phyloP scores from a whole-genome alignment of 2,113 vertebrate species.

The Ageneiosus marmoratus region DNA sequence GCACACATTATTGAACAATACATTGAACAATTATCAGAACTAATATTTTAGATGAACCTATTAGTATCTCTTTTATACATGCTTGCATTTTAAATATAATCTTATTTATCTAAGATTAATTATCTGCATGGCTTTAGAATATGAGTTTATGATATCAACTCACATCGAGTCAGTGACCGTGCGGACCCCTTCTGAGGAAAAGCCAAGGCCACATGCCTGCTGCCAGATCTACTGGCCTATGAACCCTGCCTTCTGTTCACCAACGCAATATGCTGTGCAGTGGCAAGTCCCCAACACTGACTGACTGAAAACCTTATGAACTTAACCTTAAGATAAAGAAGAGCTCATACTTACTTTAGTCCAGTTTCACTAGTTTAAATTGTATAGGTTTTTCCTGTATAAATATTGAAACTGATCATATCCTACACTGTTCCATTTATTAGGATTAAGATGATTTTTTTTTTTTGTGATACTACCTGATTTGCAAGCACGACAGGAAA shows the following conservation, averaged over 20 bases:
- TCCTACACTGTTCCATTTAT: not conserved
- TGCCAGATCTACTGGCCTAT: slow-evolving; percentile 18
- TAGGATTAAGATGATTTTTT: not conserved
- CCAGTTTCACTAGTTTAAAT: not conserved
- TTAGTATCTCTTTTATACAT: not conserved
- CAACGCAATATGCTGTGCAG: not conserved
- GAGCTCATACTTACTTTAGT: not conserved
- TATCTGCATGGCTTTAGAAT: not conserved
- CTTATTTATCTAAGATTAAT: too few relatives aligned
- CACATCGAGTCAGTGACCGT: slow-evolving; percentile 26
- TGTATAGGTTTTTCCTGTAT: not conserved
- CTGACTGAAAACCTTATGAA: not conserved
- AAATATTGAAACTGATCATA: not conserved
- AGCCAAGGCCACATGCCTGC: slow-evolving; percentile 13
- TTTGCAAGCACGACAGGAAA: not conserved
- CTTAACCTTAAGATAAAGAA: not conserved
- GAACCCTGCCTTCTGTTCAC: slow-evolving; percentile 20
- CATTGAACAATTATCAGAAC: not conserved
- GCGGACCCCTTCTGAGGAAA: slow-evolving; percentile 1
- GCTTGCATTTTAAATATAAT: not conserved
- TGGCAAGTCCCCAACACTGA: not conserved
- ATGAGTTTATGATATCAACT: not conserved
- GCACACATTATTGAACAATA: not conserved
- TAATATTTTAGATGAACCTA: not conserved
- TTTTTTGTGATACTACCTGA: not conserved